phyloP scores from a whole-genome alignment of 1,140 invertebrate species.

The Babylonia areolata region DNA sequence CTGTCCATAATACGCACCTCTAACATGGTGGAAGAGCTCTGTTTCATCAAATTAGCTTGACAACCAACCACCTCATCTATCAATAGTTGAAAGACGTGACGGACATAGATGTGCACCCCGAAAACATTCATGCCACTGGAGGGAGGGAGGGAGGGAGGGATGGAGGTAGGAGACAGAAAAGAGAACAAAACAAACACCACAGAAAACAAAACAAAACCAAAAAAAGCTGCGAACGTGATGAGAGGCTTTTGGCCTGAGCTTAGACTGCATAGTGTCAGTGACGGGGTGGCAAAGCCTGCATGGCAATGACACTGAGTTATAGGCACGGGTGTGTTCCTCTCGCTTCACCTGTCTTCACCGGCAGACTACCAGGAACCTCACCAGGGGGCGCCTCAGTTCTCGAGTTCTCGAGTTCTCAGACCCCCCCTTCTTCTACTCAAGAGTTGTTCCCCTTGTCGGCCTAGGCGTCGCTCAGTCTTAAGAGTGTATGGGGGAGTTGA shows the following conservation, averaged over 20 bases:
- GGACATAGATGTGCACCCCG: too few relatives aligned
- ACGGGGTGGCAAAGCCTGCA: slow-evolving; percentile 2
- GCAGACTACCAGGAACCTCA: slow-evolving; percentile 37
- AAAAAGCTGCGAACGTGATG: background rate
- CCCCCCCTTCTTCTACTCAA: too few relatives aligned
- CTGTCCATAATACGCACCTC: too few relatives aligned
- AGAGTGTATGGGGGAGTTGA: too few relatives aligned
- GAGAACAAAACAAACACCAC: background rate
- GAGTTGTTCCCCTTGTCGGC: slow-evolving; percentile 20
- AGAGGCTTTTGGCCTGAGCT: background rate
- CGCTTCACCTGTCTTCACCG: slow-evolving; percentile 40
- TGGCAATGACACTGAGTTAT: slow-evolving; percentile 41
- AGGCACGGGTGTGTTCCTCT: slow-evolving; percentile 37
- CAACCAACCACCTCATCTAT: too few relatives aligned
- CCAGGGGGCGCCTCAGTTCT: slow-evolving; percentile 24
- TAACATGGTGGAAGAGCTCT: too few relatives aligned
- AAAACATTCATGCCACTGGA: too few relatives aligned
- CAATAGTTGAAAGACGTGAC: too few relatives aligned
- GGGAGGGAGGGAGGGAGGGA: background rate
- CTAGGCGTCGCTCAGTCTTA: slow-evolving; percentile 36
- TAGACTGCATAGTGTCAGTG: background rate
- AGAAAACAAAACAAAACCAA: background rate
- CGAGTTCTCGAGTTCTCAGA: too few relatives aligned
- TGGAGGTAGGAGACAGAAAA: background rate
- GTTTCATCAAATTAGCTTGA: too few relatives aligned